These are phyloP conservation scores for Petrolisthes manimaculis DNA, from an alignment of 2,888 invertebrate genomes.

Conservation along the genomic window DNA sequence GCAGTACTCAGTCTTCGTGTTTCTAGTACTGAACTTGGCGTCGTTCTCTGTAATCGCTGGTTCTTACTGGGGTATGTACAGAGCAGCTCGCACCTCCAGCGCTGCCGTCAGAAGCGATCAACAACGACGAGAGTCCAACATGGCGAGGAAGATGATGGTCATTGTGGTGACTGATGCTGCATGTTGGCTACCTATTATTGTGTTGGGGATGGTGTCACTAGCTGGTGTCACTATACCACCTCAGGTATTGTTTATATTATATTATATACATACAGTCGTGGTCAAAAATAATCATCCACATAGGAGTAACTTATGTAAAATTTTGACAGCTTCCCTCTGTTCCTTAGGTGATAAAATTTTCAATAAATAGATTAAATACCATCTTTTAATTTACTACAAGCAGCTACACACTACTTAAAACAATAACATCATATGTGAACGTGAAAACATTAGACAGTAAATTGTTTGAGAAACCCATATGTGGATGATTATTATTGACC, in stretches of 20 bases:
- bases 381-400: no score
- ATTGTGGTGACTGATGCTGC: slow-evolving; percentile 73
- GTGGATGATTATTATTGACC: no score
- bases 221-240: slow-evolving; percentile 71
- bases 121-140: slow-evolving; percentile 64
- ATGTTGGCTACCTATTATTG: slow-evolving; percentile 74
- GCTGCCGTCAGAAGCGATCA: slow-evolving; percentile 68
- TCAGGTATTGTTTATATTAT: slow-evolving; percentile 68
- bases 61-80: slow-evolving; percentile 73
- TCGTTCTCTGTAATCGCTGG: slow-evolving; percentile 72
- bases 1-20: slow-evolving; percentile 74
- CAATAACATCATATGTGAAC: no score
- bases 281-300: no score
- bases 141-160: slow-evolving; percentile 73
- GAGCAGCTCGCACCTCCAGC: slow-evolving; percentile 71
- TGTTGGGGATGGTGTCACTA: slow-evolving; percentile 72
- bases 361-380: no score
- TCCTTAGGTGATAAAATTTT: no score
- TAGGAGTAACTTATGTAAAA: no score
- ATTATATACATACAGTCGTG: no score
- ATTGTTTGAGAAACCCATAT: no score
- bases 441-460: no score
- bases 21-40: slow-evolving; percentile 72
- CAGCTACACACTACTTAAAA: no score
- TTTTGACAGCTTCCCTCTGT: no score